phyloP scores from a whole-genome alignment of 2,888 invertebrate genomes.

The Seira musarum region DNA sequence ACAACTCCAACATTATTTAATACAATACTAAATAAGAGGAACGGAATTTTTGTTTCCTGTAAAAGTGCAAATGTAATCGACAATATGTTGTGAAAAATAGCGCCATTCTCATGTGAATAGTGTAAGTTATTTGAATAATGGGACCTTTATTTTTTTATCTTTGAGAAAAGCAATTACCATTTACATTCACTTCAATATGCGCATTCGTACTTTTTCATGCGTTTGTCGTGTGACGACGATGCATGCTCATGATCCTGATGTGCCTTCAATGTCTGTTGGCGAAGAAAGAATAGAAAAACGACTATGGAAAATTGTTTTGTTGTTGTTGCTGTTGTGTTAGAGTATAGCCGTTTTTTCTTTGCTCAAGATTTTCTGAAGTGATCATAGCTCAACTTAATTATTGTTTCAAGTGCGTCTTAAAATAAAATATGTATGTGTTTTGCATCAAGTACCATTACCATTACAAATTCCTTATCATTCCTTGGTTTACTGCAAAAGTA shows the following conservation, averaged over 20 bases:
- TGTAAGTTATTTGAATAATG: not conserved
- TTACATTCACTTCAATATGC: not conserved
- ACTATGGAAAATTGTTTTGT: too few species aligned
- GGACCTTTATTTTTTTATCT: not conserved
- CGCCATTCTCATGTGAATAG: not conserved
- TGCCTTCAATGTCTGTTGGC: too few species aligned
- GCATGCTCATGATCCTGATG: too few species aligned
- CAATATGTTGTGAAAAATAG: constrained; percentile 11
- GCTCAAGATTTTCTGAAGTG: too few species aligned
- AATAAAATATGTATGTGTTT: constrained; percentile 12
- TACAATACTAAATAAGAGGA: too few species aligned
- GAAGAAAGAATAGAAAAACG: too few species aligned
- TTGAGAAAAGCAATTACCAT: constrained; percentile 11
- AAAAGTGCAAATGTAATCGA: not conserved
- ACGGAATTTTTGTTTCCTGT: too few species aligned
- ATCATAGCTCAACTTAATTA: not conserved
- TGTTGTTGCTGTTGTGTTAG: too few species aligned
- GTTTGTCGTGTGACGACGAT: not conserved
- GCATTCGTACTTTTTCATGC: not conserved
- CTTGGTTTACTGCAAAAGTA: not conserved
- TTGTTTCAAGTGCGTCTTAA: not conserved
- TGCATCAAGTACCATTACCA: not conserved
- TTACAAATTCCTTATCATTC: constrained; percentile 8
- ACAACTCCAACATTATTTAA: constrained; percentile 10
- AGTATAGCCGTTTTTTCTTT: too few species aligned